These are phyloP conservation scores for Nesidiocoris tenuis DNA, from an alignment of 2,888 invertebrate species.

Conservation along the genomic window DNA sequence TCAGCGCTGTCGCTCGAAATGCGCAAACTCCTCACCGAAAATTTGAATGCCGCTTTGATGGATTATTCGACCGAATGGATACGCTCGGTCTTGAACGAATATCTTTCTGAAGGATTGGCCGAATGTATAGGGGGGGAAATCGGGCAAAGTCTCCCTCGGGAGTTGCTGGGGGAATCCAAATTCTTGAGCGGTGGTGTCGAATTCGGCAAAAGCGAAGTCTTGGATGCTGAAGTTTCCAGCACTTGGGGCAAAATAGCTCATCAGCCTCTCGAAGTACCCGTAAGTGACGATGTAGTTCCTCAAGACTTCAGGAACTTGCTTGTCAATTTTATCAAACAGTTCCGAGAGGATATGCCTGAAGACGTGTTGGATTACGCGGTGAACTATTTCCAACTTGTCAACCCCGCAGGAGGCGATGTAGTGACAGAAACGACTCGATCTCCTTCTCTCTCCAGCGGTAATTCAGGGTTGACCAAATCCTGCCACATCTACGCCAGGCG, in stretches of 20 bases:
- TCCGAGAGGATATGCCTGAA: constrained; percentile 3
- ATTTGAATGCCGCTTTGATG: neutral
- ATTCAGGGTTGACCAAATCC: neutral
- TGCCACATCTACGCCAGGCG: neutral
- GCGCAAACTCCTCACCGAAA: neutral
- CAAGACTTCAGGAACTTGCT: constrained; percentile 16
- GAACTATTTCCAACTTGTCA: constrained; percentile 1
- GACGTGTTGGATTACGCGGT: constrained; percentile 16
- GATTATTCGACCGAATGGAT: neutral
- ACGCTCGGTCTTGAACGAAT: neutral
- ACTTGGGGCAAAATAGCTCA: neutral
- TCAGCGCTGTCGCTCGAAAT: neutral
- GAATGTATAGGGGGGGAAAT: neutral
- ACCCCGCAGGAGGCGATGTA: neutral
- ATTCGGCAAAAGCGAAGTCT: neutral
- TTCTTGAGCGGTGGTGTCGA: neutral
- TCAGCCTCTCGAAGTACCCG: constrained; percentile 1
- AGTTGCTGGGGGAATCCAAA: neutral
- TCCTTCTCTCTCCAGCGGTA: neutral
- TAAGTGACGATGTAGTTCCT: constrained; percentile 3
- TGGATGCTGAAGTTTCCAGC: neutral
- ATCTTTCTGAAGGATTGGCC: neutral
- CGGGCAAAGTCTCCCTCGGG: neutral
- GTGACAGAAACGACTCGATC: neutral
- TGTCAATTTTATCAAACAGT: constrained; percentile 4